These are phyloP conservation scores for Halocynthia roretzi DNA, from an alignment of 23 tunicate species.

Conservation along the genomic window DNA sequence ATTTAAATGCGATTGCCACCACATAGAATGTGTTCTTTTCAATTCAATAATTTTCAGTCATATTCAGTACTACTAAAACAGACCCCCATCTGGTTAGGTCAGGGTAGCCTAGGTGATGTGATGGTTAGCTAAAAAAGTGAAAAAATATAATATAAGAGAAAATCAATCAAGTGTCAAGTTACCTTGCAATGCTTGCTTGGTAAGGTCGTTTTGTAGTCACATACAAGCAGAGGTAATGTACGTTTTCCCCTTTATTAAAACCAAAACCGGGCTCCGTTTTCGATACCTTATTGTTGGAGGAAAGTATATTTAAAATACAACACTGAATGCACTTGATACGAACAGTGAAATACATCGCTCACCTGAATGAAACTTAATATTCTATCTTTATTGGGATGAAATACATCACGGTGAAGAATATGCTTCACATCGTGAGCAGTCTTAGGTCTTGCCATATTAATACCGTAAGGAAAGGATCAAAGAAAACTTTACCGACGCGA, in stretches of 20 bases:
- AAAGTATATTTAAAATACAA: no score
- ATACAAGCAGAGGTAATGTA: conserved; percentile 79
- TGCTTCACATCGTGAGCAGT: conserved; percentile 75
- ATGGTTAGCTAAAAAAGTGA: no score
- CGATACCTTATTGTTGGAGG: conserved; percentile 32
- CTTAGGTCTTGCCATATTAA: conserved; percentile 5
- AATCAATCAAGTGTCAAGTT: not conserved
- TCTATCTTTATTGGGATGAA: conserved; percentile 76
- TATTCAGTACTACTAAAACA: no score
- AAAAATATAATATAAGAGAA: no score
- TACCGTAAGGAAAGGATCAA: no score
- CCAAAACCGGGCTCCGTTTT: conserved; percentile 64
- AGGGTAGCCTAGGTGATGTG: no score
- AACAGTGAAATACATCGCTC: not conserved
- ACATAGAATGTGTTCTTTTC: no score
- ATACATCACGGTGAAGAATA: conserved; percentile 59
- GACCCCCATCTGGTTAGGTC: no score
- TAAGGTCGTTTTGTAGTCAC: conserved; percentile 67
- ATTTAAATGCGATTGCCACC: no score
- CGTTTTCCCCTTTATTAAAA: conserved; percentile 62
- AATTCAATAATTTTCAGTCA: no score
- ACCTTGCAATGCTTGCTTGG: conserved; percentile 43
- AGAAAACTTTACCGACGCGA: no score
- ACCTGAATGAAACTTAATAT: conserved; percentile 74
- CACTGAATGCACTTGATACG: no score